Conservation (phyloP, 2,113 vertebrate species). For the Colistium nudipinnis region DNA sequence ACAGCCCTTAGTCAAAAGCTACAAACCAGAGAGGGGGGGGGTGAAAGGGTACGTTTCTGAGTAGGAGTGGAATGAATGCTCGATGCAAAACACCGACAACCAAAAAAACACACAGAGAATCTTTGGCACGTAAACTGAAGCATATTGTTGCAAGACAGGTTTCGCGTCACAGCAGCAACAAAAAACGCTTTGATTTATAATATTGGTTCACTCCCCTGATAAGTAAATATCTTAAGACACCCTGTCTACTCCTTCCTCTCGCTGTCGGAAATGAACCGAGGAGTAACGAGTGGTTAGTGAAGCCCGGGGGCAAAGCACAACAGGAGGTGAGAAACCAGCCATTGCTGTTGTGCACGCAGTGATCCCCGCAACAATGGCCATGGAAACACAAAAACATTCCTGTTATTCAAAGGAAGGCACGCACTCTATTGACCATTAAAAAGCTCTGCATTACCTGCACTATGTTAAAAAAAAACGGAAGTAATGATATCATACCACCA, state of each 20-base stretch:
- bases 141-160: background rate
- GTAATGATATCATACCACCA: conserved; percentile 52
- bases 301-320: background rate
- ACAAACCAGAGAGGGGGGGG: conserved; percentile 33
- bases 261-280: conserved; percentile 11
- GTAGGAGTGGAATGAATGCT: background rate
- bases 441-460: conserved; percentile 11
- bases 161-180: no score
- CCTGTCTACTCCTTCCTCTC: background rate
- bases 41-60: no score
- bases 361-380: background rate
- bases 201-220: background rate
- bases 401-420: background rate
- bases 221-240: background rate
- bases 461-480: conserved; percentile 20
- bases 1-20: conserved; percentile 94
- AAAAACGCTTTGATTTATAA: conserved; percentile 16
- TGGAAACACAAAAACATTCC: background rate
- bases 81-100: no score
- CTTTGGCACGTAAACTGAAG: background rate
- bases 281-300: conserved; percentile 17
- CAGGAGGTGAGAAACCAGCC: background rate
- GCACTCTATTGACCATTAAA: no score
- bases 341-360: background rate
- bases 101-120: background rate